Evolutionary conservation across 2,797 vertebrate species (phyloP), one percentile per base, ranked within the genome.

Genomic region (Podarcis lilfordi): DNA sequence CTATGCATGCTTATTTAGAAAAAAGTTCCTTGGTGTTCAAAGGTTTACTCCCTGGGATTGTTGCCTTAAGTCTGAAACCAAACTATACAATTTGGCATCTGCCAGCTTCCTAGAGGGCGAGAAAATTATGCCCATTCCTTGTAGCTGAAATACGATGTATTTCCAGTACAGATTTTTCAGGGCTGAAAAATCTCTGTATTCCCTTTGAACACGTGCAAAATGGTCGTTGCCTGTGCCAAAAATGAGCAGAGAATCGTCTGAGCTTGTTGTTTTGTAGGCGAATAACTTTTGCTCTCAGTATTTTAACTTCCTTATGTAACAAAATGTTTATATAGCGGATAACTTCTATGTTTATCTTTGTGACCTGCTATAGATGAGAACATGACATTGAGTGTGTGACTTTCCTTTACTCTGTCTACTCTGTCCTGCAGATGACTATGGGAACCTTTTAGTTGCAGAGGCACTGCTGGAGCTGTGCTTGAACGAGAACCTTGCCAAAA

Each of bases 391-490:
- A 94, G 61, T 19, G 80, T 40, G 69, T 81, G 84, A 91, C 91
- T 86, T 61, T 88, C 90, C 69, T 90, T 89, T 4, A 76, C 71
- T 93, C 85, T 0, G 82, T 93, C 82, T 0, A 84, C 37, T 92
- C 13, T 96, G 77, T 85, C 90, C 96, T 97, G 81, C 95, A 99
- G 99, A 99, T 95, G 99, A 99, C 95, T 98, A 98, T 0, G 97
- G 97, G 92, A 97, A 94, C 17, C 96, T 99, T 95, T 94, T 99
- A 90, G 96, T 98, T 94, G 98, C 98, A 0, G 99, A 99, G 93
- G 96, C 96, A 21, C 94, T 98, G 90, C 95, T 99, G 94, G 99
- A 99, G 94, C 97, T 98, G 85, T 98, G 98, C 92, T 94, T 99
- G 86, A 97, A 97, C 93, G 98, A 99, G 75, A 99, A 98, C 91